A percentile compares a stretch with the other conserved stretches of the same genome.
Conservation (phyloP, 1,140 invertebrate genomes). For the Pseudomyrmex gracilis region DNA sequence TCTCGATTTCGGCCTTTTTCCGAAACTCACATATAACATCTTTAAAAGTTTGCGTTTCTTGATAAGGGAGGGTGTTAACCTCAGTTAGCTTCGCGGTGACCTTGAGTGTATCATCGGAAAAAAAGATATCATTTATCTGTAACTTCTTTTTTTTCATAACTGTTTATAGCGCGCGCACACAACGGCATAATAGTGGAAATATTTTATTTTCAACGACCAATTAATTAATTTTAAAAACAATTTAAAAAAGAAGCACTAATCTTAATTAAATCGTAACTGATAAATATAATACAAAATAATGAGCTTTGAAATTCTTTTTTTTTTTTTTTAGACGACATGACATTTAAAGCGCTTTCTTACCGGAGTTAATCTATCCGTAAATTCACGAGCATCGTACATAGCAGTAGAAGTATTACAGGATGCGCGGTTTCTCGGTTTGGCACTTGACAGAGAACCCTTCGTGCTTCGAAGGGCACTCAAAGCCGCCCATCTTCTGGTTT, state of each 20-base stretch:
- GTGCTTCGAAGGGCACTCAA: constrained; percentile 3
- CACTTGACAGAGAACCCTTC: not conserved
- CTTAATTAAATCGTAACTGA: too few relatives aligned
- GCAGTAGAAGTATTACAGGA: not conserved
- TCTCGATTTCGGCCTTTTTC: constrained; percentile 20
- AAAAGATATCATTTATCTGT: not conserved
- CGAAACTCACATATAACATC: constrained; percentile 69
- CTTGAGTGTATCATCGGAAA: constrained; percentile 28
- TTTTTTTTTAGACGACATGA: not conserved
- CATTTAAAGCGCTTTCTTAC: constrained; percentile 8
- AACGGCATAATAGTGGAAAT: not conserved
- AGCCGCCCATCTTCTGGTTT: constrained; percentile 43
- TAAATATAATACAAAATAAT: too few relatives aligned
- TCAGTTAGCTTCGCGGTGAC: not conserved
- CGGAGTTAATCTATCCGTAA: not conserved
- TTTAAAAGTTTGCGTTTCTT: constrained; percentile 70
- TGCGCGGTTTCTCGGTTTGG: not conserved
- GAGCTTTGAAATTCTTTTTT: not conserved
- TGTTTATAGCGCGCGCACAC: not conserved
- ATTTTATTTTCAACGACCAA: not conserved
- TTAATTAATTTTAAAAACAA: not conserved
- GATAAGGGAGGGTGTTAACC: constrained; percentile 67
- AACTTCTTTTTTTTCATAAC: constrained; percentile 21
- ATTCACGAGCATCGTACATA: constrained; percentile 14
- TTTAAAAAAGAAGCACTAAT: not conserved